These are phyloP conservation scores for Temnothorax curvispinosus DNA, from an alignment of 1,140 invertebrate species.

Conservation along the genomic window DNA sequence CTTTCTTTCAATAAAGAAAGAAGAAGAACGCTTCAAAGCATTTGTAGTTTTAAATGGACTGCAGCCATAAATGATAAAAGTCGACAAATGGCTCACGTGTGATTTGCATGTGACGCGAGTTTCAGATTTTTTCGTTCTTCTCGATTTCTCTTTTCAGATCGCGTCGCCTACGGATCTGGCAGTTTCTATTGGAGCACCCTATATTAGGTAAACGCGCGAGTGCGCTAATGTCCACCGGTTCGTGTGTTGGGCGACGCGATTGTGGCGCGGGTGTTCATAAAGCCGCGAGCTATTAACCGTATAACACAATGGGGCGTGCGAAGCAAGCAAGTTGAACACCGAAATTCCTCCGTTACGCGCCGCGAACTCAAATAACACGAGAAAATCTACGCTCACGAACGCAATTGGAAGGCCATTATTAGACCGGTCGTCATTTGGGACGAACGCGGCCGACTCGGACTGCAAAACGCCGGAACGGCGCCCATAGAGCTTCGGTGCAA, in stretches of 20 bases:
- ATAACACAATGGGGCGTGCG: slow-evolving; percentile 63
- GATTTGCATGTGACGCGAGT: background rate
- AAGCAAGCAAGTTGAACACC: slow-evolving; percentile 33
- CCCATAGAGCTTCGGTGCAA: background rate
- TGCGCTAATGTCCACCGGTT: slow-evolving; percentile 35
- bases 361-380: slow-evolving; percentile 51
- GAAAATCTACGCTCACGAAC: slow-evolving; percentile 34
- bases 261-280: slow-evolving; percentile 60
- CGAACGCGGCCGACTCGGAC: background rate
- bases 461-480: slow-evolving; percentile 7
- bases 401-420: slow-evolving; percentile 57
- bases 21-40: too few relatives aligned
- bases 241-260: slow-evolving; percentile 40
- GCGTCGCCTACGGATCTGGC: background rate
- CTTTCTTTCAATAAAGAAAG: too few relatives aligned
- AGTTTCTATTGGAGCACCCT: background rate
- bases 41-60: too few relatives aligned
- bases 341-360: slow-evolving; percentile 57
- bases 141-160: background rate
- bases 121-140: background rate
- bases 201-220: slow-evolving; percentile 37
- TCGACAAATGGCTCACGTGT: background rate
- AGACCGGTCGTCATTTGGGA: slow-evolving; percentile 44
- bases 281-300: slow-evolving; percentile 67
- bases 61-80: too few relatives aligned